Evolutionary conservation across 2,113 vertebrate genomes (phyloP), one percentile per base, ranked within the genome.

Genomic region (Pitta sordida): DNA sequence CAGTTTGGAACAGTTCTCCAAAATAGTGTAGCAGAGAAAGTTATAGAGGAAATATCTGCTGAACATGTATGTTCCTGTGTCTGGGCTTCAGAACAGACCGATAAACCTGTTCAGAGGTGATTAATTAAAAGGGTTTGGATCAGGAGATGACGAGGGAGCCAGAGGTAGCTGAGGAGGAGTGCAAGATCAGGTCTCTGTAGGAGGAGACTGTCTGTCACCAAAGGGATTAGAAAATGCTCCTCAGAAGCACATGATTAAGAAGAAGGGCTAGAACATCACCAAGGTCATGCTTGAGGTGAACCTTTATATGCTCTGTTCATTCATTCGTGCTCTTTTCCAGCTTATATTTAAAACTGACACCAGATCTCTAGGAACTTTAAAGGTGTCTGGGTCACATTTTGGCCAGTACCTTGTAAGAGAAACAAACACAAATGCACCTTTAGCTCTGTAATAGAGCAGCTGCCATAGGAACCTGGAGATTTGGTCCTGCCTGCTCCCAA

Each of bases 11-110:
- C 60, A 48, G 63, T 2, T 88, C 81, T 95, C 69, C 89, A 92
- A 79, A 90, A 95, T 32, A 95, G 93, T 19, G 87, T 80, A 77
- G 68, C 82, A 58, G 85, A 69, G 68, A 87, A 49, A 73, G 63
- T 63, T 37, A 55, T 1, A 8, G 70, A 74, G 68, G 79, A 94
- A 71, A 55, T 90, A 58, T 83, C 90, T 83, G 78, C 82, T 62
- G 36, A 90, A 87, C 91, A 86, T 83, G 75, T 69, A 91, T 93
- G 85, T 83, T 93, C 68, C 83, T 46, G 39, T 52, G 73, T 67
- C 55, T 0, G 2, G 82, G 86, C 67, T 87, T 69, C 46, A 64
- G 87, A 95, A 81, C 94, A 95, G 91, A 63, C 20, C 81, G 87
- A 83, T 77, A 75, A 77, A 80, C 36, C 84, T 71, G 78, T 32